These are phyloP conservation scores for Dynastes tityus DNA, from an alignment of 2,888 invertebrate genomes.

Conservation along the genomic window DNA sequence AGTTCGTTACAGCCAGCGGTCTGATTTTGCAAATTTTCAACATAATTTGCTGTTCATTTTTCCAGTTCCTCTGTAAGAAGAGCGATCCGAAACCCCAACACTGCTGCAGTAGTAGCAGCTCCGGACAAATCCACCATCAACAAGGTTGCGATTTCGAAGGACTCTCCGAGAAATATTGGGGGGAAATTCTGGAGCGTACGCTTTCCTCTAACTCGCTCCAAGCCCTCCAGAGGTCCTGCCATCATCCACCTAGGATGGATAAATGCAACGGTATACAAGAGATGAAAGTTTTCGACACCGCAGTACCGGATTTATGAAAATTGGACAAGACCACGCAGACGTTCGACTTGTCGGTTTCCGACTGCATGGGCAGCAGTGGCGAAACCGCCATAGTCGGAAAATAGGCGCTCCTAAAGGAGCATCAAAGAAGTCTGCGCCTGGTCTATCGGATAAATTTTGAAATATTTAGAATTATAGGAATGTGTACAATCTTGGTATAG, in stretches of 20 bases:
- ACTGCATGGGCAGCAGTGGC: slow-evolving; percentile 66
- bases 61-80: slow-evolving; percentile 64
- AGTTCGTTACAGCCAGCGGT: not conserved
- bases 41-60: slow-evolving; percentile 52
- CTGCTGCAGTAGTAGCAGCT: slow-evolving; percentile 64
- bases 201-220: slow-evolving; percentile 84
- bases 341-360: slow-evolving; percentile 61
- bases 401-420: not conserved
- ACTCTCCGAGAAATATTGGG: slow-evolving; percentile 75
- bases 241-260: slow-evolving; percentile 62
- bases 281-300: slow-evolving; percentile 66
- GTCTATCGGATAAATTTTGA: slow-evolving; percentile 49
- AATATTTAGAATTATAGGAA: not conserved
- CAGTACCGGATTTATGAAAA: slow-evolving; percentile 70
- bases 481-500: not conserved
- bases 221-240: slow-evolving; percentile 70
- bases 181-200: slow-evolving; percentile 84
- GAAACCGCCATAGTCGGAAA: slow-evolving; percentile 54
- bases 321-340: slow-evolving; percentile 70
- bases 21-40: not conserved
- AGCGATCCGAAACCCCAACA: slow-evolving; percentile 59
- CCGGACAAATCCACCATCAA: slow-evolving; percentile 62
- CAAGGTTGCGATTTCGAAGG: slow-evolving; percentile 73
- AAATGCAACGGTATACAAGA: slow-evolving; percentile 68
- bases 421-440: slow-evolving; percentile 25